These are phyloP conservation scores for Drosophila algonquin DNA, from an alignment of 2,888 invertebrate species.

Conservation along the genomic window DNA sequence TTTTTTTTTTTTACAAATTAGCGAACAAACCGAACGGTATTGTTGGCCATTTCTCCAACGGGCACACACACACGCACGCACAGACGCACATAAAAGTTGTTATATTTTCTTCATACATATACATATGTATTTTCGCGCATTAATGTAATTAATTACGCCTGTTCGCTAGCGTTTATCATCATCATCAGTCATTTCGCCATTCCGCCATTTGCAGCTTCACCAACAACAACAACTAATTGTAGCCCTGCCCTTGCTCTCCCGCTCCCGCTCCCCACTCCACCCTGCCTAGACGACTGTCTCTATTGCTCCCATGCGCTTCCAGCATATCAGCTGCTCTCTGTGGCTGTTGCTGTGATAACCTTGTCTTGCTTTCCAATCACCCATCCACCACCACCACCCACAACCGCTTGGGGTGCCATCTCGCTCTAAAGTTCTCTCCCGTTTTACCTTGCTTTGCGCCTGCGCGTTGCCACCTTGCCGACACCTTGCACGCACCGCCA, in stretches of 20 bases:
- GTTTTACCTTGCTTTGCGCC: slow-evolving; percentile 32
- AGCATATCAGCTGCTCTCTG: slow-evolving; percentile 67
- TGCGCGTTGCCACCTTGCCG: slow-evolving; percentile 46
- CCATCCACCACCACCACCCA: slow-evolving; percentile 22
- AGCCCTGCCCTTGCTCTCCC: slow-evolving; percentile 24
- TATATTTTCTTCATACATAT: slow-evolving; percentile 14
- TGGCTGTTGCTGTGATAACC: slow-evolving; percentile 72
- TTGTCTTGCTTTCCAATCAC: slow-evolving; percentile 58
- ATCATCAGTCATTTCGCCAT: slow-evolving; percentile 22
- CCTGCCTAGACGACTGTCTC: not conserved
- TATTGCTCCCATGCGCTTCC: slow-evolving; percentile 31
- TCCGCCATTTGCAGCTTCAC: slow-evolving; percentile 31
- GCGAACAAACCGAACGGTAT: slow-evolving; percentile 34
- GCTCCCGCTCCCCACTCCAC: not conserved
- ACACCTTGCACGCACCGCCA: slow-evolving; percentile 47
- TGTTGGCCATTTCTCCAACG: slow-evolving; percentile 34
- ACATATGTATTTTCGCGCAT: slow-evolving; percentile 22
- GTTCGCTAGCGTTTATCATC: slow-evolving; percentile 23
- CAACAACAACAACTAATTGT: slow-evolving; percentile 21
- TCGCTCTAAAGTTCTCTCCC: slow-evolving; percentile 19
- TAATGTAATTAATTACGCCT: slow-evolving; percentile 38
- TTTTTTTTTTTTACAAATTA: slow-evolving; percentile 37
- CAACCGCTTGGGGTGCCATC: slow-evolving; percentile 13
- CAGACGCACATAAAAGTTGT: slow-evolving; percentile 14
- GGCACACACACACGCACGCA: not conserved